Base-by-base conservation (phyloP, 2,797 vertebrate species). In the Chloroceryle amazona region DNA sequence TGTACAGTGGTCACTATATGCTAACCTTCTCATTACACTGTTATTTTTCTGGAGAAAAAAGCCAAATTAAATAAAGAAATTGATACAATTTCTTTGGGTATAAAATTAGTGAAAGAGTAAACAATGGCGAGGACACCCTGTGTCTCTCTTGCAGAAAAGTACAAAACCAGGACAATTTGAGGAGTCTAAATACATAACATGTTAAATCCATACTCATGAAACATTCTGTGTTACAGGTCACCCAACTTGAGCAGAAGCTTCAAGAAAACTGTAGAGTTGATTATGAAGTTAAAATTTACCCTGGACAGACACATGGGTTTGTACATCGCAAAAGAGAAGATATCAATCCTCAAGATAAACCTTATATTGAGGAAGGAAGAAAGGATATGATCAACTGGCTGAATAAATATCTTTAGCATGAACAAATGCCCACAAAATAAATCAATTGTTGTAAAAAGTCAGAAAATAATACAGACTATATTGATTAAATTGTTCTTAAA, bases 271-370 rank as follows among this genome's bases (percentile, higher is more conserved):
- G 99, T 97, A 98, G 96, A 68, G 98, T 98, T 51, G 98, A 99
- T 60, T 98, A 98, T 86, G 95, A 98, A 92, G 98, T 99, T 89
- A 99, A 99, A 98, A 97, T 99, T 62, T 99, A 99, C 86, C 98
- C 99, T 1, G 98, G 99, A 72, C 99, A 99, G 94, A 99, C 98
- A 1, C 99, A 99, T 5, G 99, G 99, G 28, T 99, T 99, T 90
- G 99, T 99, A 70, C 99, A 99, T 87, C 98, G 99, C 13, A 99
- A 99, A 96, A 98, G 96, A 93, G 99, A 99, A 91, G 99, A 99
- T 46, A 98, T 99, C 42, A 98, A 98, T 39, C 98, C 98, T 2
- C 57, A 94, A 9, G 99, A 99, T 93, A 98, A 98, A 92, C 97
- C 98, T 33, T 97, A 85, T 39, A 99, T 99, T 76, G 98, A 99